A percentile compares a stretch with the other conserved stretches of the same genome.
These are phyloP conservation scores for Rhynchopsitta pachyrhyncha DNA, from an alignment of 2,113 vertebrate species.

Conservation along the genomic window DNA sequence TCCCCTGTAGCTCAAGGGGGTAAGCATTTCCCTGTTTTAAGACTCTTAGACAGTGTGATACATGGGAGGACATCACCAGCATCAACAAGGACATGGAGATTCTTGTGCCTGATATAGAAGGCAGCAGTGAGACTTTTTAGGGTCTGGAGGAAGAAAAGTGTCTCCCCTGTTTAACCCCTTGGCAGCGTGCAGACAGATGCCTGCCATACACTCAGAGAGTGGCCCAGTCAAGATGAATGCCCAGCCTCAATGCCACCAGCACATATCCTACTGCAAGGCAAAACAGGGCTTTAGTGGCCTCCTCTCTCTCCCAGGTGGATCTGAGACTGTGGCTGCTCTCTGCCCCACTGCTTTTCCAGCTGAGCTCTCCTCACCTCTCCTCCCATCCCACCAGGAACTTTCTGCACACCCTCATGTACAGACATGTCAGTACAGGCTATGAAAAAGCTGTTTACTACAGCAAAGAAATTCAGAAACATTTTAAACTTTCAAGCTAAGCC, in stretches of 20 bases:
- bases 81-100: not conserved
- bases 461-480: not conserved
- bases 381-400: rapidly evolving
- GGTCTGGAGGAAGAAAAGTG: not conserved
- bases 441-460: not conserved
- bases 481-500: not conserved
- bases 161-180: not conserved
- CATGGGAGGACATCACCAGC: not conserved
- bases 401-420: rapidly evolving
- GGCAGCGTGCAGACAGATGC: not conserved
- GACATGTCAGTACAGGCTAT: not conserved
- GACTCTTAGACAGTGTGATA: not conserved
- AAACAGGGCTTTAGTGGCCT: not conserved
- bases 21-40: not conserved
- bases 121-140: not conserved
- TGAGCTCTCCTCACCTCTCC: not conserved
- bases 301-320: rapidly evolving
- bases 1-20: rapidly evolving
- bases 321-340: not conserved
- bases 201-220: rapidly evolving
- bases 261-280: not conserved
- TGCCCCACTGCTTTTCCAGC: not conserved
- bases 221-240: too few species aligned
- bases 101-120: not conserved
- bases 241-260: not conserved